Percentiles rank a stretch among this genome's conserved stretches.
These are phyloP conservation scores for Patiria pectinifera DNA, from an alignment of 53 echinoderm and acorn worm genomes.

Conservation along the genomic window DNA sequence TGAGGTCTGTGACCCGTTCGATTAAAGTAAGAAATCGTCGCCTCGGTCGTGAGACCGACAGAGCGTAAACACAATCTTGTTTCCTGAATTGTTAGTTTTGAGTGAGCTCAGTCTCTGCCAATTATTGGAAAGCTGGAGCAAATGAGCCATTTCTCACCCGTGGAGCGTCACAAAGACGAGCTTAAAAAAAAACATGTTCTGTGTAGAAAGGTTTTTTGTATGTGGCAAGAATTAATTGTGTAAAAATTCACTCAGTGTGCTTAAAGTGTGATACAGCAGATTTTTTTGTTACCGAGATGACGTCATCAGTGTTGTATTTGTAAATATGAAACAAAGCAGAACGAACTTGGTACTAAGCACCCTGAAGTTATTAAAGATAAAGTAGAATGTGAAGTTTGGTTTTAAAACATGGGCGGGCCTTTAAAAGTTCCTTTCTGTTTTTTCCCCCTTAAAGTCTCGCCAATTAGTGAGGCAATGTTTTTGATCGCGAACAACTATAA, in stretches of 20 bases:
- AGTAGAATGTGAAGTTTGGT: too few species aligned
- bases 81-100: not conserved
- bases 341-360: too few species aligned
- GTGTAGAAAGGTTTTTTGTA: not conserved
- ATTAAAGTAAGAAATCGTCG: not conserved
- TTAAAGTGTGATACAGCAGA: too few species aligned
- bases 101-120: not conserved
- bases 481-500: too few species aligned
- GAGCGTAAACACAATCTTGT: not conserved
- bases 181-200: not conserved
- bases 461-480: too few species aligned
- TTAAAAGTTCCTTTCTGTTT: too few species aligned
- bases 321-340: too few species aligned
- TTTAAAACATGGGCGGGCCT: too few species aligned
- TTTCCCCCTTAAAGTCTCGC: too few species aligned
- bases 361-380: too few species aligned
- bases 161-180: not conserved
- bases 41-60: not conserved
- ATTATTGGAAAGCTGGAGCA: not conserved
- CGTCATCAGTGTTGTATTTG: too few species aligned
- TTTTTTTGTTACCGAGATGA: too few species aligned
- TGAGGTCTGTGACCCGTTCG: not conserved
- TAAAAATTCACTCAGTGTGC: not conserved
- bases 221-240: not conserved
- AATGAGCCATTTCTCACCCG: not conserved